Conservation (phyloP, 2,888 invertebrate genomes). For the Himalopsyche tibetana region DNA sequence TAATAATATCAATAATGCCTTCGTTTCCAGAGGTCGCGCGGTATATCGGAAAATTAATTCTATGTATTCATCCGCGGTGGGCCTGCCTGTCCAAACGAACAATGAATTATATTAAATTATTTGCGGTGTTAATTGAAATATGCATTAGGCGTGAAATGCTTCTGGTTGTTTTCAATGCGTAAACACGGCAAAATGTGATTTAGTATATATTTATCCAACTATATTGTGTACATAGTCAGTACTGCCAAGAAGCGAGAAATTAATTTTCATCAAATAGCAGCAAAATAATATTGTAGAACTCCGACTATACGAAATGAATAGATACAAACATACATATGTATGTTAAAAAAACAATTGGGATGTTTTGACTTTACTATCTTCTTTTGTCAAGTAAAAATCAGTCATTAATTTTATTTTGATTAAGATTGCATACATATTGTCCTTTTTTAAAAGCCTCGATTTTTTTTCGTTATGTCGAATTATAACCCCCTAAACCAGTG, state of each 20-base stretch:
- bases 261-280: background rate
- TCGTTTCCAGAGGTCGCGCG: background rate
- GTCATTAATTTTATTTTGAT: no score
- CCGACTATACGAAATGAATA: no score
- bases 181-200: conserved; percentile 30
- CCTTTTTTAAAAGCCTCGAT: no score
- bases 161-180: conserved; percentile 17
- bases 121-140: conserved; percentile 30
- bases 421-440: no score
- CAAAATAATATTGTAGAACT: background rate
- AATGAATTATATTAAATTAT: conserved; percentile 34
- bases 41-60: conserved; percentile 7
- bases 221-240: background rate
- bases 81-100: background rate
- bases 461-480: no score
- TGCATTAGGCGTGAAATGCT: conserved; percentile 24
- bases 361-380: no score
- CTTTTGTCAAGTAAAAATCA: no score
- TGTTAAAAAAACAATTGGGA: no score
- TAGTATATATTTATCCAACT: background rate
- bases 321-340: no score
- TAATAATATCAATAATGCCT: background rate
- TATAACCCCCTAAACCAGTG: no score
- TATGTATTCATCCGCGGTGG: conserved; percentile 14
- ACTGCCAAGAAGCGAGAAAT: background rate